phyloP scores from a whole-genome alignment of 2,888 invertebrate species.

The Patella caerulea region DNA sequence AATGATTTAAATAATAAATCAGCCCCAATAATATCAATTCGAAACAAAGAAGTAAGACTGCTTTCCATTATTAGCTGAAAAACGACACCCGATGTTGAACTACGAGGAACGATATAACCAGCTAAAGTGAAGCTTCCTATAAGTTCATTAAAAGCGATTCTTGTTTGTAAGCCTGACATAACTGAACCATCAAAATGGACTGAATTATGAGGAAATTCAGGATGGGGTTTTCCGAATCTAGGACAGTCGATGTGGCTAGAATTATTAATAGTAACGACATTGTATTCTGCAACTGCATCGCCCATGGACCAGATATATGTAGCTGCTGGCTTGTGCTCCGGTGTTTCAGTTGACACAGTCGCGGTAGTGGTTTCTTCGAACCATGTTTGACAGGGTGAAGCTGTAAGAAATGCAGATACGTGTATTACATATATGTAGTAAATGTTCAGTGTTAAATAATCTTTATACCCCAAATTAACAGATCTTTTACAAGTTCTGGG shows the following conservation, averaged over 20 bases:
- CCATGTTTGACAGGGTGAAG: too few relatives aligned
- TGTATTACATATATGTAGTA: too few relatives aligned
- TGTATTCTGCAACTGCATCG: neutral
- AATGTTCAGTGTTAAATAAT: too few relatives aligned
- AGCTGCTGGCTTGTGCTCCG: neutral
- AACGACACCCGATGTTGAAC: neutral
- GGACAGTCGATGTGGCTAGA: neutral
- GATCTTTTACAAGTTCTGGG: too few relatives aligned
- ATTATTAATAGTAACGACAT: neutral
- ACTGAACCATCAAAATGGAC: neutral
- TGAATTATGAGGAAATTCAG: neutral
- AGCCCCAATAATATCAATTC: too few relatives aligned
- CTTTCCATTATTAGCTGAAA: neutral
- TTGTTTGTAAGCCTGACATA: neutral
- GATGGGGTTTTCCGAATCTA: neutral
- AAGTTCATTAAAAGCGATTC: neutral
- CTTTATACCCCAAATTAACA: too few relatives aligned
- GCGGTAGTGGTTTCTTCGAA: too few relatives aligned
- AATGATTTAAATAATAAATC: too few relatives aligned
- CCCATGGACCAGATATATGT: neutral
- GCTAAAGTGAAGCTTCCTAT: neutral
- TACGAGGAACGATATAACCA: neutral
- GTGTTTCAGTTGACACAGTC: too few relatives aligned
- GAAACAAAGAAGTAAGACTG: too few relatives aligned
- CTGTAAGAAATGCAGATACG: too few relatives aligned